phyloP scores from a whole-genome alignment of 1,140 invertebrate species.

The Caligus rogercresseyi region DNA sequence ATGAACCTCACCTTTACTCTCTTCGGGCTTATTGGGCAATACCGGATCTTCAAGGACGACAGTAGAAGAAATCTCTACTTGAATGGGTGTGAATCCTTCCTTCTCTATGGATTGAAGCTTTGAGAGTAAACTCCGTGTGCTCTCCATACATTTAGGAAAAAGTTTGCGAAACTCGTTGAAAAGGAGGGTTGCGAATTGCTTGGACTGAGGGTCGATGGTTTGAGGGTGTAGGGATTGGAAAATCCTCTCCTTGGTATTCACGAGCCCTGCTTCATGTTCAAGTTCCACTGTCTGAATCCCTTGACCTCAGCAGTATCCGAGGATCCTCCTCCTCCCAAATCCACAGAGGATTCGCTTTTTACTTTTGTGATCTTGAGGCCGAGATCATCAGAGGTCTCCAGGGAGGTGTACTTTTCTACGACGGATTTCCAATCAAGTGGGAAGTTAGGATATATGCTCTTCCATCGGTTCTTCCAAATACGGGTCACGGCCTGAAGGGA shows the following conservation, averaged over 20 bases:
- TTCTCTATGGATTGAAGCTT: conserved; percentile 12
- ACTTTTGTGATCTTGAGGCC: neutral
- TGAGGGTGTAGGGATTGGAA: neutral
- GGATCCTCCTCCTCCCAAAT: neutral
- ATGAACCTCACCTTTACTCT: neutral
- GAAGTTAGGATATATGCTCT: neutral
- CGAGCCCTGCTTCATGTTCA: conserved; percentile 8
- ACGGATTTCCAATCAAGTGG: conserved; percentile 5
- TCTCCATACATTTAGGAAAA: conserved; percentile 16
- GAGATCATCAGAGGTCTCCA: neutral
- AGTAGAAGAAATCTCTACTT: no score
- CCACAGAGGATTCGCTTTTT: neutral
- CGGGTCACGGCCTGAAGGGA: neutral
- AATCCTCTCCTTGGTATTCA: conserved; percentile 2
- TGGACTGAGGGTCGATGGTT: neutral
- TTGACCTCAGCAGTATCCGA: conserved; percentile 5
- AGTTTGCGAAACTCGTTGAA: conserved; percentile 3
- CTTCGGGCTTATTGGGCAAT: neutral
- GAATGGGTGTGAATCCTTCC: conserved; percentile 1
- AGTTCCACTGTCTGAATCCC: conserved; percentile 10
- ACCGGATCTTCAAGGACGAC: neutral
- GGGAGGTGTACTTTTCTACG: neutral
- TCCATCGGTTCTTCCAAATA: conserved; percentile 8
- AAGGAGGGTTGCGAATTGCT: neutral
- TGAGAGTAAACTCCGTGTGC: conserved; percentile 1